A percentile compares a stretch with the other conserved stretches of the same genome.
phyloP scores from a whole-genome alignment of 92 coral and sea anemone genomes.

The Paramuricea clavata region DNA sequence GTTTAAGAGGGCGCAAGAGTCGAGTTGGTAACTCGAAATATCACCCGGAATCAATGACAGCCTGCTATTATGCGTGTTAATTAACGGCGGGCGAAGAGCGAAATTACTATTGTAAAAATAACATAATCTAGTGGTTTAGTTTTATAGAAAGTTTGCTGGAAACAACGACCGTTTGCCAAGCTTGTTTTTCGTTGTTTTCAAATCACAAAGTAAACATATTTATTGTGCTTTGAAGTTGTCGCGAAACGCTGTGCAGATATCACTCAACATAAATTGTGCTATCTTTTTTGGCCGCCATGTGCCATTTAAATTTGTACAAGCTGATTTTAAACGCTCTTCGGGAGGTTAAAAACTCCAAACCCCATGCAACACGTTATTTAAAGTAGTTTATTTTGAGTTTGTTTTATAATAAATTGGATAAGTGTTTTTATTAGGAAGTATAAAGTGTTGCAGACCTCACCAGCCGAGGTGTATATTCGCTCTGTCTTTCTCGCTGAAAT shows the following conservation, averaged over 20 bases:
- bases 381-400: neutral
- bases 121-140: neutral
- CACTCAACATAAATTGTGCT: constrained; percentile 15
- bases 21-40: neutral
- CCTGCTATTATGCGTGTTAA: constrained; percentile 11
- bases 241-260: neutral
- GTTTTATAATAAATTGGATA: neutral
- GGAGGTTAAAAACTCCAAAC: constrained; percentile 14
- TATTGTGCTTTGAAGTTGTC: neutral
- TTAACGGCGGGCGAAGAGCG: neutral
- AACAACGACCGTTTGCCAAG: neutral
- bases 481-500: neutral
- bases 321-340: neutral
- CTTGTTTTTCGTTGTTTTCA: neutral
- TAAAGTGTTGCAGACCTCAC: neutral
- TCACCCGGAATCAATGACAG: constrained; percentile 4
- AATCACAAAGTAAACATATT: neutral
- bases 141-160: neutral
- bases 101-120: neutral
- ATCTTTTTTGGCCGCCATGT: constrained; percentile 16
- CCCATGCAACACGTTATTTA: neutral
- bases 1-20: neutral
- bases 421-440: neutral
- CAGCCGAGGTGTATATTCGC: neutral
- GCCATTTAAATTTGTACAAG: neutral